Percentiles rank a stretch among this genome's conserved stretches.
These are phyloP conservation scores for Lithophane leautieri DNA, from an alignment of 2,888 invertebrate species.

Conservation along the genomic window DNA sequence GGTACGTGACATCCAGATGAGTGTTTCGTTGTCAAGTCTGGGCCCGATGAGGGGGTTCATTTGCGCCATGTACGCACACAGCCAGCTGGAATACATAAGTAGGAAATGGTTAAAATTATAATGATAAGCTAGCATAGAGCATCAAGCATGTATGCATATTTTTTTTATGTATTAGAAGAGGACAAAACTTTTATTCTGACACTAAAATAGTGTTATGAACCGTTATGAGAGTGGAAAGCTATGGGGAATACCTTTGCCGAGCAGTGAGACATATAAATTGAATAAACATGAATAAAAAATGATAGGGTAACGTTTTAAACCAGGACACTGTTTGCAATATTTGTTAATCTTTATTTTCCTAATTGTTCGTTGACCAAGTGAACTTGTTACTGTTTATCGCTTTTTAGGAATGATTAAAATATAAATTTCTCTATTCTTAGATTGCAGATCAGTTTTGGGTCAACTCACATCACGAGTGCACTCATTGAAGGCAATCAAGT, in stretches of 20 bases:
- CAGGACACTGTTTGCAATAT: not conserved
- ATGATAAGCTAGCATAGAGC: not conserved
- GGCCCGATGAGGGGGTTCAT: slow-evolving; percentile 98
- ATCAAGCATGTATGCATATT: not conserved
- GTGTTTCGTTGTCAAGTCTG: slow-evolving; percentile 92
- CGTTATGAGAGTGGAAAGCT: not conserved
- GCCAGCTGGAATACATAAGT: slow-evolving; percentile 93
- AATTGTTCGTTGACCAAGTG: not conserved
- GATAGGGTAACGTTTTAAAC: not conserved
- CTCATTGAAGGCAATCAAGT: slow-evolving; percentile 9
- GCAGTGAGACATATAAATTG: too few species aligned
- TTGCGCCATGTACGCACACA: slow-evolving; percentile 97
- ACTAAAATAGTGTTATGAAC: not conserved
- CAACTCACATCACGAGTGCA: slow-evolving; percentile 29
- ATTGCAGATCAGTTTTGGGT: not conserved
- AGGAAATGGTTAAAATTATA: slow-evolving; percentile 69
- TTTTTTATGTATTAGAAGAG: not conserved
- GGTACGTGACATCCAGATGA: slow-evolving; percentile 94
- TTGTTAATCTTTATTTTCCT: not conserved
- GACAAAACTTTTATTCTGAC: not conserved
- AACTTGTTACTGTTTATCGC: not conserved
- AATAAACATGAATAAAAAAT: not conserved
- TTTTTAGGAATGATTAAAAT: not conserved
- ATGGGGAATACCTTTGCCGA: too few species aligned
- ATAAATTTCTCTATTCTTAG: not conserved